phyloP scores from a whole-genome alignment of 2,888 invertebrate genomes.

The Tigriopus californicus region DNA sequence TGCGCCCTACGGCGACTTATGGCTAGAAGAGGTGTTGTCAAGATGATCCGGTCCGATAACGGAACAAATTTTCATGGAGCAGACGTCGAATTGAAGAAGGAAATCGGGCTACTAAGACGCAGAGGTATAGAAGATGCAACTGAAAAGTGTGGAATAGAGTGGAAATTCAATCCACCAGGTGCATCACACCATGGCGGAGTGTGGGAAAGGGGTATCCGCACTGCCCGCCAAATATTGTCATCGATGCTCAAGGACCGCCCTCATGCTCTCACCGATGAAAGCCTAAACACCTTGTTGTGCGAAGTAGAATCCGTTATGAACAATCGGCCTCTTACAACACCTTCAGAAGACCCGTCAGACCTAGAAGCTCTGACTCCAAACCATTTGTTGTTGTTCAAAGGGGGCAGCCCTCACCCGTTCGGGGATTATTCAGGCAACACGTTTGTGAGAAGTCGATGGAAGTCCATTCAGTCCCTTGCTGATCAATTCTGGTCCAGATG shows the following conservation, averaged over 20 bases:
- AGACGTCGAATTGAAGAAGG: neutral
- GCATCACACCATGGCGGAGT: constrained; percentile 13
- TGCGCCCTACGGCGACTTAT: constrained; percentile 4
- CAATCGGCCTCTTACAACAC: neutral
- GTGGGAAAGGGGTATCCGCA: constrained; percentile 14
- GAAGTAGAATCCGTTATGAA: constrained; percentile 11
- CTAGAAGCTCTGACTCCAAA: constrained; percentile 14
- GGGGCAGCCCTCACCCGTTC: too few species aligned
- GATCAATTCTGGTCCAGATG: too few species aligned
- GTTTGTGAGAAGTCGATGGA: too few species aligned
- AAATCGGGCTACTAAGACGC: neutral
- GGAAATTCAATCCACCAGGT: constrained; percentile 1
- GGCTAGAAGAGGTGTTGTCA: neutral
- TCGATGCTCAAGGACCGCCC: neutral
- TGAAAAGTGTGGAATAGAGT: neutral
- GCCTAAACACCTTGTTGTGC: constrained; percentile 10
- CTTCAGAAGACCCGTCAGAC: neutral
- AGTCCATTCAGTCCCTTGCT: too few species aligned
- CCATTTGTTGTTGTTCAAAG: neutral
- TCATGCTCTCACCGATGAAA: constrained; percentile 5
- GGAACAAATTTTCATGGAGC: neutral
- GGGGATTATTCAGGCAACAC: too few species aligned
- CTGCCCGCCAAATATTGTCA: constrained; percentile 1
- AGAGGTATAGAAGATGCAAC: neutral
- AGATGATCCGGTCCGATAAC: too few species aligned